A percentile compares a stretch with the other conserved stretches of the same genome.
Conservation (phyloP, 2,888 invertebrate genomes). For the Cylloceria caligata region DNA sequence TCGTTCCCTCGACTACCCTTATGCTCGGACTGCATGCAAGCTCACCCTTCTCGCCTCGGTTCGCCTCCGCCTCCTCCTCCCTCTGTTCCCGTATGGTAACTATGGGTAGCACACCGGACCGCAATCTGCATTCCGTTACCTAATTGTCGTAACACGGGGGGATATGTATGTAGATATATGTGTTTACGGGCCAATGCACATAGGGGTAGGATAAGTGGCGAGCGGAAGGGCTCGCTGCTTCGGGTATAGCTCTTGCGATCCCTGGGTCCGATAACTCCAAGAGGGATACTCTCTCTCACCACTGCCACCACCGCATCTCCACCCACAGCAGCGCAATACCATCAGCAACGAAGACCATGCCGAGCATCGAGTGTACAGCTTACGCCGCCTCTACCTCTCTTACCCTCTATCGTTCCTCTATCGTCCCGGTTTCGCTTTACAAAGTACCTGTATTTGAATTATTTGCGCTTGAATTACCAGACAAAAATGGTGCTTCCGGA, state of each 20-base stretch:
- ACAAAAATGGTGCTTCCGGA: conserved; percentile 36
- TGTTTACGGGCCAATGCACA: conserved; percentile 72
- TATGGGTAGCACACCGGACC: conserved; percentile 78
- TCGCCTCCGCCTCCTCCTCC: conserved; percentile 24
- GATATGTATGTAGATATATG: conserved; percentile 70
- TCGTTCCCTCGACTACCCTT: conserved; percentile 33
- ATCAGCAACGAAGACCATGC: conserved; percentile 36
- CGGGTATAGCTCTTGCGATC: conserved; percentile 60
- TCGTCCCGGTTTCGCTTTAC: conserved; percentile 41
- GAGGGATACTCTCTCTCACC: conserved; percentile 54
- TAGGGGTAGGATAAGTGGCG: conserved; percentile 71
- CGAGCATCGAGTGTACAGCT: conserved; percentile 51
- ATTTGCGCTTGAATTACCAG: conserved; percentile 62
- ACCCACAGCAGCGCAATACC: conserved; percentile 28
- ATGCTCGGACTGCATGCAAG: conserved; percentile 39
- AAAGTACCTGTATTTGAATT: conserved; percentile 57
- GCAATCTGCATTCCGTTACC: conserved; percentile 83
- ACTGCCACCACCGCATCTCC: conserved; percentile 16
- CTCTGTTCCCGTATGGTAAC: conserved; percentile 77
- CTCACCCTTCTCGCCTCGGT: conserved; percentile 36
- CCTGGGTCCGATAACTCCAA: conserved; percentile 69
- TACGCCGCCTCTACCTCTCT: conserved; percentile 19
- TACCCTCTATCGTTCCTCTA: conserved; percentile 39
- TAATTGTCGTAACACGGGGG: conserved; percentile 79
- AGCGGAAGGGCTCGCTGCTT: conserved; percentile 68